Conservation (phyloP, 2,888 invertebrate species). For the Thelaira solivaga region DNA sequence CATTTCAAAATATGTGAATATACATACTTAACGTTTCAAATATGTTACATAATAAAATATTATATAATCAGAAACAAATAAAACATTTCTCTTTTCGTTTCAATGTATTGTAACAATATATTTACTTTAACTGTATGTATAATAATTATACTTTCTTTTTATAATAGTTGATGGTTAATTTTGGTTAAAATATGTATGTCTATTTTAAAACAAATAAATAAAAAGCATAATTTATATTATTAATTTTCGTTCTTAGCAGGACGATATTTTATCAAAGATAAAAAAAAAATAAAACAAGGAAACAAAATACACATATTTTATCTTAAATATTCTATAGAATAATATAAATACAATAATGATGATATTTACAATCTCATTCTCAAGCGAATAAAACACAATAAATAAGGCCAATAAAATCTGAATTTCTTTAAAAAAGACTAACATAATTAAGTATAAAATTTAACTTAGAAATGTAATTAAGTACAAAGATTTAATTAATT, state of each 20-base stretch:
- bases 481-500: too few relatives aligned
- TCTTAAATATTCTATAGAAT: conserved; percentile 40
- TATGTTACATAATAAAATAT: too few relatives aligned
- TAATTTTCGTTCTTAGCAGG: neutral
- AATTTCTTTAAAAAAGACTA: conserved; percentile 30
- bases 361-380: conserved; percentile 54
- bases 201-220: conserved; percentile 39
- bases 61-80: too few relatives aligned
- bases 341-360: conserved; percentile 26
- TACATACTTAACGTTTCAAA: too few relatives aligned
- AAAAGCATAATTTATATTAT: neutral
- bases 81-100: neutral
- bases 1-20: too few relatives aligned
- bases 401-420: conserved; percentile 48
- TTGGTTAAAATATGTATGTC: conserved; percentile 21
- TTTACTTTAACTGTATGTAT: conserved; percentile 50
- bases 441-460: neutral
- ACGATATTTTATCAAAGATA: conserved; percentile 7
- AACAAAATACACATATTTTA: conserved; percentile 43
- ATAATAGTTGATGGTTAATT: conserved; percentile 38
- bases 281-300: conserved; percentile 18
- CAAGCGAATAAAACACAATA: conserved; percentile 30
- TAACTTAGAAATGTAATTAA: conserved; percentile 29
- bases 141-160: conserved; percentile 16
- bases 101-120: conserved; percentile 57